phyloP scores from a whole-genome alignment of 2,113 vertebrate genomes.

The Malurus elegans region DNA sequence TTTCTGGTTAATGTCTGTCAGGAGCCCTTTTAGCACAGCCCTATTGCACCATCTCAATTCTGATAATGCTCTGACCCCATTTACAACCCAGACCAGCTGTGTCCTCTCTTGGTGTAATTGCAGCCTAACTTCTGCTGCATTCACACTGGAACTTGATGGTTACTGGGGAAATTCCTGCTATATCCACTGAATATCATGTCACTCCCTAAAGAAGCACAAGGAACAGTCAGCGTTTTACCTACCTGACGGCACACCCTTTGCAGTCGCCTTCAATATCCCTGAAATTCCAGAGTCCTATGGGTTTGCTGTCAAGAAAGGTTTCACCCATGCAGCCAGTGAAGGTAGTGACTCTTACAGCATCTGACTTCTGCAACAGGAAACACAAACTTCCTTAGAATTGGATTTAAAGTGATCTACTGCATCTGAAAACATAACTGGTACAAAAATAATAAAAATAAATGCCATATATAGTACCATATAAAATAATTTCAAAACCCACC shows the following conservation, averaged over 20 bases:
- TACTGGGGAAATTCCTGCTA: background rate
- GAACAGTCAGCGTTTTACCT: background rate
- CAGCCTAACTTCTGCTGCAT: background rate
- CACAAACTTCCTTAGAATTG: background rate
- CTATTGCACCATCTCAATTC: background rate
- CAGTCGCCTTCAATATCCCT: slow-evolving; percentile 91
- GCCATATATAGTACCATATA: background rate
- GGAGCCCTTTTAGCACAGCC: background rate
- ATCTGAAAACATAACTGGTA: background rate
- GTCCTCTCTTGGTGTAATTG: background rate
- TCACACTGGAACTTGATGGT: background rate
- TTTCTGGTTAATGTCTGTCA: background rate
- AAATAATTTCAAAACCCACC: background rate
- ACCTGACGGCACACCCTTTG: slow-evolving; percentile 94
- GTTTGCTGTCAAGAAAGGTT: slow-evolving; percentile 90
- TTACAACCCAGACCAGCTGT: background rate
- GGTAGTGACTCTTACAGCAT: slow-evolving; percentile 87
- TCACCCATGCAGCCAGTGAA: slow-evolving; percentile 98
- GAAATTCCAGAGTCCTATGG: slow-evolving; percentile 98
- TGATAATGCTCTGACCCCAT: background rate
- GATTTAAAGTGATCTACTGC: background rate
- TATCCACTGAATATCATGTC: fast-evolving
- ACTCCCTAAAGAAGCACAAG: background rate
- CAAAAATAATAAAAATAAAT: background rate
- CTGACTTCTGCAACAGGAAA: slow-evolving; percentile 83